Percentiles rank a stretch among this genome's conserved stretches.
These are phyloP conservation scores for Eupithecia inturbata DNA, from an alignment of 2,888 invertebrate species.

Conservation along the genomic window DNA sequence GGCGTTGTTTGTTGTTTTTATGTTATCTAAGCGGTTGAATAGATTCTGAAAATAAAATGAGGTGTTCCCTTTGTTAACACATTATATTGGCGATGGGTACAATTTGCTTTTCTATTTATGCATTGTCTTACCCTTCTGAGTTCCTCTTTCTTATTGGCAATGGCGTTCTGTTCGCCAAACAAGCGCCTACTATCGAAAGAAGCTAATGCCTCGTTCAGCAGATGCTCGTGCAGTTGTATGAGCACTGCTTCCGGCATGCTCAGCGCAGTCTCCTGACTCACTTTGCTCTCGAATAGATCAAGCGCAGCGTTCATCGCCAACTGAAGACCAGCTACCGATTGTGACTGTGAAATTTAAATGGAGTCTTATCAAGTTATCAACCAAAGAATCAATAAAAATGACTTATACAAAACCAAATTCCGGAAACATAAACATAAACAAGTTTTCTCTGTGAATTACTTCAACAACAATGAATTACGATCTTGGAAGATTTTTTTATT, in stretches of 20 bases:
- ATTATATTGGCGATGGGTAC: background rate
- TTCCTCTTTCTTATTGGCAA: conserved; percentile 18
- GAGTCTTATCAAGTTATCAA: background rate
- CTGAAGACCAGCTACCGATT: conserved; percentile 27
- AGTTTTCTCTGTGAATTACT: background rate
- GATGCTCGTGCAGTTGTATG: conserved; percentile 16
- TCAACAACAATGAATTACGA: background rate
- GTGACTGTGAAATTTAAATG: conserved; percentile 22
- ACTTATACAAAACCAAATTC: background rate
- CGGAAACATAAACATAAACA: background rate
- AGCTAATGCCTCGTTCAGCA: conserved; percentile 23
- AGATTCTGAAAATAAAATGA: conserved; percentile 23
- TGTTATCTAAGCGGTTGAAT: conserved; percentile 8
- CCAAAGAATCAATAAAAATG: background rate
- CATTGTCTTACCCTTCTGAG: conserved; percentile 14
- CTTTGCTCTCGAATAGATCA: conserved; percentile 20
- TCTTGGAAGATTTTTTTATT: background rate
- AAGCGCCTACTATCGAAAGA: conserved; percentile 24
- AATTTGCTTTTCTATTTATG: background rate
- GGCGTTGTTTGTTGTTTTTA: conserved; percentile 20
- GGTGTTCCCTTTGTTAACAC: background rate
- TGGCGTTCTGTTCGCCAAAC: conserved; percentile 14
- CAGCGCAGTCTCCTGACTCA: conserved; percentile 10
- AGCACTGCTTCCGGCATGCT: conserved; percentile 25
- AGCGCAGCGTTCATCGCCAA: conserved; percentile 27